phyloP scores from a whole-genome alignment of 1,140 invertebrate genomes.

The Macrobrachium nipponense region DNA sequence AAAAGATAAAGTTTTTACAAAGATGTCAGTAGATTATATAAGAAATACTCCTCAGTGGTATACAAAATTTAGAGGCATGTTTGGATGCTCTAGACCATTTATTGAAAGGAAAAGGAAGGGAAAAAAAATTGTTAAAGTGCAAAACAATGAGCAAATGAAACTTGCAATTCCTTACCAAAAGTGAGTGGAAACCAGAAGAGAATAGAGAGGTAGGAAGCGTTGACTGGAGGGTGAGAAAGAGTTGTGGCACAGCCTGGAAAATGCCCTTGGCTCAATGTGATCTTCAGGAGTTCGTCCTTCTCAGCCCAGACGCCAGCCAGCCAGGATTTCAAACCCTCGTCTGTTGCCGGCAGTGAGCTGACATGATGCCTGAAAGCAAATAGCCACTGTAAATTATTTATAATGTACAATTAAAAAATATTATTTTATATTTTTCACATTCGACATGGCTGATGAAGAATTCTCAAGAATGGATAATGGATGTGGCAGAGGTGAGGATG shows the following conservation, averaged over 20 bases:
- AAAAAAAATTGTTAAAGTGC: background rate
- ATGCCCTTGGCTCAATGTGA: constrained; percentile 70
- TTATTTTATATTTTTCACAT: background rate
- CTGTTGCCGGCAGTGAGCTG: constrained; percentile 73
- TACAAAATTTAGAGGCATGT: background rate
- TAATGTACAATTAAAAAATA: background rate
- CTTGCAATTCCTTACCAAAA: constrained; percentile 60
- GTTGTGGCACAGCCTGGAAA: constrained; percentile 49
- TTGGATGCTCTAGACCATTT: background rate
- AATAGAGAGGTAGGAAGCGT: constrained; percentile 71
- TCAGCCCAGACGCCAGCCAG: constrained; percentile 78
- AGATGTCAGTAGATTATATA: background rate
- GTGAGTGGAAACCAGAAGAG: constrained; percentile 73
- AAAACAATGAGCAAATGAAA: background rate
- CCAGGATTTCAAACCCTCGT: constrained; percentile 75
- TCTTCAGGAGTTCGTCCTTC: constrained; percentile 76
- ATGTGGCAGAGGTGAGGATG: no score
- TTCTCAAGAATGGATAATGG: background rate
- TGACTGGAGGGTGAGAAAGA: constrained; percentile 61
- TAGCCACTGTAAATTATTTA: background rate
- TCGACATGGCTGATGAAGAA: background rate
- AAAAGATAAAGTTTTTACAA: background rate
- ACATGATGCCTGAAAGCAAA: constrained; percentile 65
- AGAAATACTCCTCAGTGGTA: background rate
- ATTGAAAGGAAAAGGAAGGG: background rate